Evolutionary conservation across 2,113 vertebrate species (phyloP).

Genomic region (Eubucco bourcierii): DNA sequence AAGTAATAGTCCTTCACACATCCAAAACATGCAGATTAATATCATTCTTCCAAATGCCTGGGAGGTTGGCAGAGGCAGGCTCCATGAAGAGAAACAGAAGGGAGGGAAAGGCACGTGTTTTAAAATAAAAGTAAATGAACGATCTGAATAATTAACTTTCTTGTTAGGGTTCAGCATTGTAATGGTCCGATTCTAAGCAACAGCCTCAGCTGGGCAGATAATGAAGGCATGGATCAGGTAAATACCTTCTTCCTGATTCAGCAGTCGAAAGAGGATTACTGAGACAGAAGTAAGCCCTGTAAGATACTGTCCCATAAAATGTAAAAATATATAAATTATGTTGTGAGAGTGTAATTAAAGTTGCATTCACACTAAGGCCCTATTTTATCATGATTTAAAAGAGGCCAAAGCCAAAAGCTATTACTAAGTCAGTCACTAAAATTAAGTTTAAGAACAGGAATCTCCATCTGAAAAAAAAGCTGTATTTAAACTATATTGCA

Average conservation of each 20-base stretch:
- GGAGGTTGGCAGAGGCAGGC: background rate
- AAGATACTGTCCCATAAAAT: background rate
- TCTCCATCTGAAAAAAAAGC: background rate
- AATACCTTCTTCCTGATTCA: background rate
- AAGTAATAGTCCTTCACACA: background rate
- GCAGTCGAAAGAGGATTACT: background rate
- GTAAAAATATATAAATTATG: background rate
- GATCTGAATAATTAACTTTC: background rate
- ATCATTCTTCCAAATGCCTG: background rate
- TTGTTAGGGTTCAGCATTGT: background rate
- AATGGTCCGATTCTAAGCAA: background rate
- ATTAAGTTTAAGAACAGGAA: background rate
- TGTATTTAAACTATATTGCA: background rate
- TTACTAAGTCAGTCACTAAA: background rate
- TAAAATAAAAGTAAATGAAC: background rate
- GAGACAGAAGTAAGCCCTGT: background rate
- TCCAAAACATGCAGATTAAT: background rate
- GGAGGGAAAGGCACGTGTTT: background rate
- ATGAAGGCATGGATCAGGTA: background rate
- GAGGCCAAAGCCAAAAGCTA: background rate
- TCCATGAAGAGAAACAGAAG: background rate
- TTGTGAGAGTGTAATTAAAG: background rate
- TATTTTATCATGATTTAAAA: background rate
- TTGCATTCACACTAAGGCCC: background rate
- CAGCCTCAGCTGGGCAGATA: background rate